Percentiles rank a stretch among this genome's conserved stretches.
These are phyloP conservation scores for Sphaerophoria rueppellii DNA, from an alignment of 2,888 invertebrate species.

Conservation along the genomic window DNA sequence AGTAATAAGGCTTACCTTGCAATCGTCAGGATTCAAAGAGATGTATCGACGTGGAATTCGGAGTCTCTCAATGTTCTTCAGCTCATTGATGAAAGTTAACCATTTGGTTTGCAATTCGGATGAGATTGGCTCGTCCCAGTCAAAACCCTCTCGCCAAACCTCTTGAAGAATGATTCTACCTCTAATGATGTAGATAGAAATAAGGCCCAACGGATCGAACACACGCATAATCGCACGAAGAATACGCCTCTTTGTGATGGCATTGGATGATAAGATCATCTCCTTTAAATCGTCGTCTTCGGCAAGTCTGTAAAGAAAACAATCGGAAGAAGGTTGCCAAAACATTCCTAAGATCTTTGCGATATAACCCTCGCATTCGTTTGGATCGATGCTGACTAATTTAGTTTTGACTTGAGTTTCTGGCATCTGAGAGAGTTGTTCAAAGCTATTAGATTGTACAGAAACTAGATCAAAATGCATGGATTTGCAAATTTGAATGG, in stretches of 20 bases:
- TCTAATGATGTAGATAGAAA: not conserved
- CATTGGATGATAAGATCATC: not conserved
- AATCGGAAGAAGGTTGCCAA: slow-evolving; percentile 11
- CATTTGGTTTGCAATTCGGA: not conserved
- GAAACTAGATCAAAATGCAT: slow-evolving; percentile 32
- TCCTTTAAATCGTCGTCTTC: not conserved
- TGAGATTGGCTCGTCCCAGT: slow-evolving; percentile 22
- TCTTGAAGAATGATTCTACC: slow-evolving; percentile 17
- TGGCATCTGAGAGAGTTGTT: not conserved
- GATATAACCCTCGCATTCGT: slow-evolving; percentile 16
- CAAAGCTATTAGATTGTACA: slow-evolving; percentile 9
- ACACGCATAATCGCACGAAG: not conserved
- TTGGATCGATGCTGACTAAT: slow-evolving; percentile 10
- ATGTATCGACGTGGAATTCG: not conserved
- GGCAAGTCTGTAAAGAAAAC: not conserved
- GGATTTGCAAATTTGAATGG: slow-evolving; percentile 13
- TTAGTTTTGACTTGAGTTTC: slow-evolving; percentile 2
- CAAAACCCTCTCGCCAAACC: not conserved
- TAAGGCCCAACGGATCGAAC: slow-evolving; percentile 23
- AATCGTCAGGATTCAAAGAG: slow-evolving; percentile 6
- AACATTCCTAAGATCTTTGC: not conserved
- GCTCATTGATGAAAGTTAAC: slow-evolving; percentile 13
- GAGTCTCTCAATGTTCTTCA: slow-evolving; percentile 5
- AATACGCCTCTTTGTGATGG: slow-evolving; percentile 1
- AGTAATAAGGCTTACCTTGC: slow-evolving; percentile 11